Conservation (phyloP, 1,140 invertebrate genomes). For the Hypsibius dujardini region DNA sequence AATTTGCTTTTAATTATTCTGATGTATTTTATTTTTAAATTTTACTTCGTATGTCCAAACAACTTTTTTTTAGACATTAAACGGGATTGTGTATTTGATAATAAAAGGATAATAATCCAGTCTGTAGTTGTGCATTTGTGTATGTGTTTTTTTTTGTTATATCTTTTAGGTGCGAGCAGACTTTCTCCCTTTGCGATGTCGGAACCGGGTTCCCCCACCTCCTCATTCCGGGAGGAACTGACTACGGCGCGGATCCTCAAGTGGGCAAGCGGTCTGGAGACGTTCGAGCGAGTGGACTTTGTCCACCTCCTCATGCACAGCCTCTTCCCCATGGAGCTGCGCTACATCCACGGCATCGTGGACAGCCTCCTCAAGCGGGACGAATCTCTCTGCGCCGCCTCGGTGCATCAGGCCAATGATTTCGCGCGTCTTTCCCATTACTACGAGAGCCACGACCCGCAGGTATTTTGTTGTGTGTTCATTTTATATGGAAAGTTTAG, state of each 20-base stretch:
- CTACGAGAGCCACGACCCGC: background rate
- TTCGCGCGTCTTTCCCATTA: slow-evolving; percentile 13
- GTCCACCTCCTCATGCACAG: slow-evolving; percentile 1
- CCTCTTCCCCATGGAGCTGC: slow-evolving; percentile 4
- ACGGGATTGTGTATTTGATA: background rate
- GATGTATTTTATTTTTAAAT: too few relatives aligned
- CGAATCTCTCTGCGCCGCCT: slow-evolving; percentile 6
- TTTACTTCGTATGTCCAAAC: too few relatives aligned
- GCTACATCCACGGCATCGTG: slow-evolving; percentile 10
- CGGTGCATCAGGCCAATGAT: slow-evolving; percentile 12
- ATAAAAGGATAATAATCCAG: background rate
- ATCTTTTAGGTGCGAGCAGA: background rate
- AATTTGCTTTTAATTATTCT: too few relatives aligned
- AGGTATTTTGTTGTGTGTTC: too few relatives aligned
- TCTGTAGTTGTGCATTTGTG: background rate
- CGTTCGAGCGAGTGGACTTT: slow-evolving; percentile 14
- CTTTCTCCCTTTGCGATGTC: background rate
- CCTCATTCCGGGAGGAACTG: background rate
- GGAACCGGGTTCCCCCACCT: background rate
- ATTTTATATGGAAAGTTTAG: too few relatives aligned
- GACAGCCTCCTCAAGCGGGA: slow-evolving; percentile 10
- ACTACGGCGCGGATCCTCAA: background rate
- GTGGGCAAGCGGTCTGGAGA: slow-evolving; percentile 12
- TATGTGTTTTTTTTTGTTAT: background rate
- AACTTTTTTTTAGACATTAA: too few relatives aligned